A percentile compares a stretch with the other conserved stretches of the same genome.
Evolutionary conservation across 2,888 invertebrate genomes (phyloP).

Genomic region (Mycalesis mineus): DNA sequence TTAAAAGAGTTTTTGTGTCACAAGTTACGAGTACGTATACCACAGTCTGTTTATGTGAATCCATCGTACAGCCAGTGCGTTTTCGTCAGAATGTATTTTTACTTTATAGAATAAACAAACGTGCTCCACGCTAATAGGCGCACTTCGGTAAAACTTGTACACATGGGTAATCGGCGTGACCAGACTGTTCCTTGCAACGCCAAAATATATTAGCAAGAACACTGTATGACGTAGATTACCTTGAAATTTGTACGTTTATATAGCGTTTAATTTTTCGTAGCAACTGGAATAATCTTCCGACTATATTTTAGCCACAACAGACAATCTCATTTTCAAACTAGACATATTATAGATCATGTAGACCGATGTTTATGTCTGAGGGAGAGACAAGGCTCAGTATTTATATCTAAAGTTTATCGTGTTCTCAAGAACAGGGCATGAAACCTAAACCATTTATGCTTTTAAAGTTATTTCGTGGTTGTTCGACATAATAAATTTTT

Average conservation of each 20-base stretch:
- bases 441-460: too few relatives aligned
- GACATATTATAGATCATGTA: too few relatives aligned
- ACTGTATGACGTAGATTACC: neutral
- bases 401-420: too few relatives aligned
- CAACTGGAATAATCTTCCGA: too few relatives aligned
- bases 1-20: neutral
- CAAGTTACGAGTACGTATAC: neutral
- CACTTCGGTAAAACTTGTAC: constrained; percentile 3
- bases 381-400: too few relatives aligned
- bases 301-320: too few relatives aligned
- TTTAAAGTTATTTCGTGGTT: too few relatives aligned
- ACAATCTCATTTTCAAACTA: too few relatives aligned
- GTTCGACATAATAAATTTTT: too few relatives aligned
- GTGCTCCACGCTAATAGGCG: neutral
- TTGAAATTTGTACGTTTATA: neutral
- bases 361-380: too few relatives aligned
- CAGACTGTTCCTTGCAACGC: neutral
- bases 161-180: neutral
- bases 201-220: neutral
- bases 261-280: too few relatives aligned
- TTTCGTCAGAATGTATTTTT: constrained; percentile 12
- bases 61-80: neutral
- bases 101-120: constrained; percentile 10
- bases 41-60: neutral
- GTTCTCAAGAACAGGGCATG: too few relatives aligned